phyloP scores from a whole-genome alignment of 2,888 invertebrate species.

The Gandaritis pyraliata region DNA sequence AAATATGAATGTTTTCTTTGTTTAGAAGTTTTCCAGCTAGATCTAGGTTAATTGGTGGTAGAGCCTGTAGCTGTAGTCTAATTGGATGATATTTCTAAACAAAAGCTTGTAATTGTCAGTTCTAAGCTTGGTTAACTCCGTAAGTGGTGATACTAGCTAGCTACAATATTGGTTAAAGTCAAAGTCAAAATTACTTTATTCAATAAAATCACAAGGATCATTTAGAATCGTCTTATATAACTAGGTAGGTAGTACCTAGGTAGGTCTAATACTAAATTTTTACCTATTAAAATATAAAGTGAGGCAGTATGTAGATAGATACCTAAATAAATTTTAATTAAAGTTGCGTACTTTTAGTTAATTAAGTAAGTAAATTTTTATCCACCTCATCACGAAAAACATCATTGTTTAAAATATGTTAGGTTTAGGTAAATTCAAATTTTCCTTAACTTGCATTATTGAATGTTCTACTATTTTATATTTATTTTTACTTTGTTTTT shows the following conservation, averaged over 20 bases:
- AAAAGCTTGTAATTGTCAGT: conserved; percentile 9
- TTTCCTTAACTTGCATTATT: too few relatives aligned
- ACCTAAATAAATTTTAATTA: not conserved
- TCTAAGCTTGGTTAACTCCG: conserved; percentile 1
- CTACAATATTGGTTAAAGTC: not conserved
- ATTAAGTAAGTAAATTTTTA: not conserved
- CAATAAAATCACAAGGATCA: too few relatives aligned
- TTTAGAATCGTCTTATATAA: too few relatives aligned
- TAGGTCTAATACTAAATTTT: too few relatives aligned
- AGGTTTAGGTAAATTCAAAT: not conserved
- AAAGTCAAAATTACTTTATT: too few relatives aligned
- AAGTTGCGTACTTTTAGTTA: not conserved
- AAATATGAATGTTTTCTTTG: too few relatives aligned
- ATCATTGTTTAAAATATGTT: not conserved
- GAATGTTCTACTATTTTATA: too few relatives aligned
- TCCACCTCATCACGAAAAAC: not conserved
- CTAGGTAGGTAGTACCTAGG: too few relatives aligned
- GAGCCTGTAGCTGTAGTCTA: conserved; percentile 6
- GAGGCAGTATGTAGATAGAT: too few relatives aligned
- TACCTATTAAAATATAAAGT: too few relatives aligned
- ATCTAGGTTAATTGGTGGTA: conserved; percentile 21
- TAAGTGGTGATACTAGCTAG: not conserved
- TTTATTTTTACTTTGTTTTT: too few relatives aligned
- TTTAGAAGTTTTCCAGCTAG: not conserved
- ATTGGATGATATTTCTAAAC: conserved; percentile 15